Evolutionary conservation across 1,140 invertebrate genomes (phyloP), one percentile per base, ranked within the genome.

Genomic region (Grapholita molesta): DNA sequence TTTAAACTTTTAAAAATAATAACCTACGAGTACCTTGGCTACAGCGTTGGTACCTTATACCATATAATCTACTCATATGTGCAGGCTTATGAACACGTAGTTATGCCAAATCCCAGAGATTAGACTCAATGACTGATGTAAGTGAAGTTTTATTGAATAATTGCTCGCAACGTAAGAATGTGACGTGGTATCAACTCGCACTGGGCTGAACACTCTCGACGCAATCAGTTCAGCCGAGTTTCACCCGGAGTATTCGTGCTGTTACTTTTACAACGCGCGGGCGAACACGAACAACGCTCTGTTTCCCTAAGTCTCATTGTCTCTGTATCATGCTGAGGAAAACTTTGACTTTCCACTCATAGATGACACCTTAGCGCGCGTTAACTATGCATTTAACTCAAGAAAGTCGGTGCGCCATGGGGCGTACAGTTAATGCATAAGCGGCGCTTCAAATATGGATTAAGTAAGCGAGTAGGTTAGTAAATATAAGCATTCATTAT

Each of bases 201-300:
- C 69, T 48, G 66, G 6, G 42, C 66, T 53, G 74, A 75, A 68
- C 69, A 70, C 71, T 78, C 79, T 77, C 70, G 69, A 69, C 70
- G 78, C 77, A 89, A 89, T 91, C 88, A 91, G 83, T 88, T 88
- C 87, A 81, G 80, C 70, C 85, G 89, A 90, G 87, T 91, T 91
- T 91, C 89, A 87, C 89, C 80, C 77, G 76, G 86, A 89, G 83
- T 91, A 89, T 90, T 88, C 83, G 86, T 80, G 86, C 80, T 89
- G 89, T 90, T 90, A 89, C 89, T 91, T 91, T 91, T 91, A 86
- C 86, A 88, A 88, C 89, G 89, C 87, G 83, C 89, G 78, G 83
- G 82, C 89, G 88, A 86, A 83, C 89, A 91, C 84, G 83, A 82
- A 87, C 82, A 86, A 86, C 87, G 86, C 88, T 89, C 88, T 91